Base-by-base conservation (phyloP, 2,888 invertebrate species). In the Sphinx pinastri region DNA sequence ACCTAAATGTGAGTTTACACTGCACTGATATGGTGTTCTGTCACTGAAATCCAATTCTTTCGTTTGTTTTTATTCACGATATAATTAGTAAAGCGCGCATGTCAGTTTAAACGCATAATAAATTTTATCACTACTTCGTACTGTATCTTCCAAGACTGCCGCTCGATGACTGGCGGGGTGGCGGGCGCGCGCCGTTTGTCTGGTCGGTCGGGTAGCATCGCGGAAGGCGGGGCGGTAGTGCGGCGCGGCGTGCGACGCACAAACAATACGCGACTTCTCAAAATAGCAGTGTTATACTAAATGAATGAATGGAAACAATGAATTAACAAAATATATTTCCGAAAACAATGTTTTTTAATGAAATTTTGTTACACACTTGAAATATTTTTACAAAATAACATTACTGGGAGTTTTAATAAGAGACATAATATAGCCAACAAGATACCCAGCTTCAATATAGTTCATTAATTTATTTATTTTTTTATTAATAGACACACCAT, bases 11-110 rank as follows among this genome's bases (percentile, higher is more conserved):
- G 77, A 78, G 77, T 81, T 75, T 76, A 83, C 92, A 92, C 91
- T 81, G 72, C 92, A 92, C 92, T 83, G 73, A 76, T 88, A 91
- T 88, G 84, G 71, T 73, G 80, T 85, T 86, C 80, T 77, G 78
- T 79, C 93, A 93, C 93, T 92, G 91, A 89, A 92, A 91, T 92
- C 92, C 91, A 86, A 85, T 86, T 76, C 79, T 79, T 81, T 85
- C 76, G 82, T 87, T 86, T 88, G 88, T 91, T 92, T 91, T 92
- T 92, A 90, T 83, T 93, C 88, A 90, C 85, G 86, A 88, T 84
- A 88, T 81, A 85, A 75, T 76, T 81, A 85, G 79, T 89, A 87
- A 80, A 85, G 81, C 90, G 89, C 91, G 90, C 91, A 93, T 93
- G 90, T 87, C 89, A 88, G 76, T 85, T 84, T 73, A 82, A 84